phyloP scores from a whole-genome alignment of 2,888 invertebrate genomes.

The Diloba caeruleocephala region DNA sequence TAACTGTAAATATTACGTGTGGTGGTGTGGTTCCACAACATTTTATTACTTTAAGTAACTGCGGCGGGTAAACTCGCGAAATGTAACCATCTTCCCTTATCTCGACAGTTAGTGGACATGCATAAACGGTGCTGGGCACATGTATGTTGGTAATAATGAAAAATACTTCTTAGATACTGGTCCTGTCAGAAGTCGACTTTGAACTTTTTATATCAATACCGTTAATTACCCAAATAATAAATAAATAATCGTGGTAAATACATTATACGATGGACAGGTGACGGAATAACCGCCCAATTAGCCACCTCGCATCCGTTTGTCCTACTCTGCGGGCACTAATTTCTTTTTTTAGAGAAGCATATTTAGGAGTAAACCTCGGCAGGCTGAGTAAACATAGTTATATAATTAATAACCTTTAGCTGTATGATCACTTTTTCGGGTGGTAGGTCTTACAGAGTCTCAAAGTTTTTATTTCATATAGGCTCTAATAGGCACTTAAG shows the following conservation, averaged over 20 bases:
- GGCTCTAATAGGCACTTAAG: too few species aligned
- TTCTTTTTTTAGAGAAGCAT: too few species aligned
- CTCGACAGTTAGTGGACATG: not conserved
- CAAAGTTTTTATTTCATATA: too few species aligned
- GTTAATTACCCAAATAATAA: not conserved
- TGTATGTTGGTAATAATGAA: not conserved
- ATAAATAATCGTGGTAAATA: not conserved
- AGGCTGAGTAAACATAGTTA: too few species aligned
- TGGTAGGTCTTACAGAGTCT: too few species aligned
- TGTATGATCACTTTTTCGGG: too few species aligned
- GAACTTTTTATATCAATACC: not conserved
- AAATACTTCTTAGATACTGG: constrained; percentile 9
- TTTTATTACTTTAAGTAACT: constrained; percentile 42
- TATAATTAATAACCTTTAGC: too few species aligned
- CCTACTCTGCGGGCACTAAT: too few species aligned
- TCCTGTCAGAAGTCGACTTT: not conserved
- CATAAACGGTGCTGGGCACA: not conserved
- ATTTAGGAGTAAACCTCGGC: too few species aligned
- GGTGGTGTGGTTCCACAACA: constrained; percentile 15
- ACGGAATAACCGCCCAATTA: too few species aligned
- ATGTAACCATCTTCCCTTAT: not conserved
- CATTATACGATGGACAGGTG: too few species aligned
- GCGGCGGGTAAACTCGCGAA: constrained; percentile 9
- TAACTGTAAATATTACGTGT: constrained; percentile 32
- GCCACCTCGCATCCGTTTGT: too few species aligned